These are phyloP conservation scores for Matsumyia berberina DNA, from an alignment of 2,888 invertebrate species.

Conservation along the genomic window DNA sequence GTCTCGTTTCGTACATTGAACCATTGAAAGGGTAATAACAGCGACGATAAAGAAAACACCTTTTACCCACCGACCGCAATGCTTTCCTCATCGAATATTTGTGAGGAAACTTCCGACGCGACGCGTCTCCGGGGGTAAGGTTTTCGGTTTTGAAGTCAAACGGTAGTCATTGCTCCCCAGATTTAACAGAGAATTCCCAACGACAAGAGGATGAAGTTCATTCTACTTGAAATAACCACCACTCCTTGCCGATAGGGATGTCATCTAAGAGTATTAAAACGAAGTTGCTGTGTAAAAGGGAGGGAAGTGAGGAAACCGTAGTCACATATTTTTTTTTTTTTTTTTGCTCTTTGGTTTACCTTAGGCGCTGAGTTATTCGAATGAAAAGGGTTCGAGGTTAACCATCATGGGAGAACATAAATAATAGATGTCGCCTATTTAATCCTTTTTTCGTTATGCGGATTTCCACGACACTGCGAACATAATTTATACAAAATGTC, in stretches of 20 bases:
- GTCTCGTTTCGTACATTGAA: not conserved
- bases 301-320: not conserved
- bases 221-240: not conserved
- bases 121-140: constrained; percentile 23
- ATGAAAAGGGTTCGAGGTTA: constrained; percentile 14
- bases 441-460: constrained; percentile 25
- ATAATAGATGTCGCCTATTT: constrained; percentile 15
- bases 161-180: constrained; percentile 39
- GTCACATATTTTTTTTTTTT: constrained; percentile 1
- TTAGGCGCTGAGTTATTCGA: constrained; percentile 18
- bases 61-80: not conserved
- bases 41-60: constrained; percentile 9
- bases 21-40: constrained; percentile 3
- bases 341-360: not conserved
- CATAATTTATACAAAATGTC: not conserved
- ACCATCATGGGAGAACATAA: constrained; percentile 18
- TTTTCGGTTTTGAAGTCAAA: constrained; percentile 29
- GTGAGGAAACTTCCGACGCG: constrained; percentile 24
- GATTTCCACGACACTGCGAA: constrained; percentile 9
- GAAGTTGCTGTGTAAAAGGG: not conserved
- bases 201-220: constrained; percentile 26
- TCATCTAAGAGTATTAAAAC: constrained; percentile 1
- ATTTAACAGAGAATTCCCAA: constrained; percentile 28
- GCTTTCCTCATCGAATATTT: constrained; percentile 13
- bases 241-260: constrained; percentile 13